Evolutionary conservation across 2,888 invertebrate species (phyloP).

Genomic region (Leucoptera coffeella): DNA sequence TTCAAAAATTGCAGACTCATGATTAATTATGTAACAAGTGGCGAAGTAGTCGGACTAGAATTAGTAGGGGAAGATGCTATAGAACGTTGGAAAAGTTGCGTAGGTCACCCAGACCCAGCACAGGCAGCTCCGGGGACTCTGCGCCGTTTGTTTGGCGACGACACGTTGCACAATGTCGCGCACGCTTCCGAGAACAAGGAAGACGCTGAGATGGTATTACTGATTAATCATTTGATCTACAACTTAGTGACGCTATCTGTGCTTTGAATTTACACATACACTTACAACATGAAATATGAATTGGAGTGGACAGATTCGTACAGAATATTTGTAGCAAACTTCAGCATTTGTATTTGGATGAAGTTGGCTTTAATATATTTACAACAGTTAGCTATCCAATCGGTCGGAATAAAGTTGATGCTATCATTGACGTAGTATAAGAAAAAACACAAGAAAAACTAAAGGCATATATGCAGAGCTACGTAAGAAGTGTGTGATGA

Average conservation of each 20-base stretch:
- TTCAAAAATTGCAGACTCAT: conserved; percentile 47
- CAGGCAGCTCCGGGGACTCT: conserved; percentile 57
- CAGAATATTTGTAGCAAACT: no score
- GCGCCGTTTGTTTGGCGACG: conserved; percentile 60
- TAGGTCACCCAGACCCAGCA: conserved; percentile 59
- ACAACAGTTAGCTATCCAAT: no score
- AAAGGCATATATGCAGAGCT: no score
- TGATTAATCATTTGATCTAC: conserved; percentile 2
- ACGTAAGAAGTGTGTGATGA: background rate
- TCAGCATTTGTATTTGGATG: no score
- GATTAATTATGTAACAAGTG: conserved; percentile 62
- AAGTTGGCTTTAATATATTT: no score
- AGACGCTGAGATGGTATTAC: conserved; percentile 42
- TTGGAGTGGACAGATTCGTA: no score
- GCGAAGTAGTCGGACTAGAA: conserved; percentile 68
- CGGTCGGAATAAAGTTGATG: no score
- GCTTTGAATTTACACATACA: no score
- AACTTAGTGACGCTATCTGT: background rate
- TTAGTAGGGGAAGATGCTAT: conserved; percentile 66
- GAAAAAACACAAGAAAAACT: no score
- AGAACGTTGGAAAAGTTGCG: conserved; percentile 53
- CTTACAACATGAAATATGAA: no score
- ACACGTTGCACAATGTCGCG: conserved; percentile 59
- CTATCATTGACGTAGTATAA: no score
- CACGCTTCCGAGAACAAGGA: conserved; percentile 62